Base-by-base conservation (phyloP, 2,113 vertebrate genomes). In the Hippolais icterina region DNA sequence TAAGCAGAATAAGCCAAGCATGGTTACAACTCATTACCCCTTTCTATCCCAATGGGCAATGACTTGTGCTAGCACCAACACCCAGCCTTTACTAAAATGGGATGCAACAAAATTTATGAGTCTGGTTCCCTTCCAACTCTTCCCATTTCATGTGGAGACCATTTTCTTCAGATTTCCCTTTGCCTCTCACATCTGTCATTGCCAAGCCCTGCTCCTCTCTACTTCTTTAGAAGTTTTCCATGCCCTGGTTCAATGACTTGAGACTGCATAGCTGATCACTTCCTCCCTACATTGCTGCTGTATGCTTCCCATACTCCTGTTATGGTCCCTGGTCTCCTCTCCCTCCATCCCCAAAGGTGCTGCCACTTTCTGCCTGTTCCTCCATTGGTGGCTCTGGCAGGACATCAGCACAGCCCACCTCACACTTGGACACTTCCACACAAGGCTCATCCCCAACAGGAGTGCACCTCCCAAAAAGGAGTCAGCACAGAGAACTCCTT, bases 91-190 rank as follows among this genome's bases (percentile, higher is more conserved):
- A 41, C 28, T 42, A 57, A 75, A 76, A 50, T 3, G 70, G 41
- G 25, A 56, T 11, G 27, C n/a, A 72, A 76, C 0, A 0, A 85
- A 66, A 70, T 21, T 4, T 10, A 44, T 0, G 1, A 72, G 28
- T 7, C 31, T 64, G 14, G 41, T 59, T 8, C 16, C 39, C 15
- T 92, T 70, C 35, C 0, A 4, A 9, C 35, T 88, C 80, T 70
- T 59, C 20, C 29, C 17, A 4, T 35, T 65, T 90, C 42, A 81
- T 5, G 17, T 1, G 1, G 20, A 69, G 21, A 56, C 50, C 15
- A 9, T 57, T 28, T 71, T 71, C 57, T 91, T 83, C 74, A 79
- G 29, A 28, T 75, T 84, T 81, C 31, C 27, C 31, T 74, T 71
- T 11, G 24, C 15, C 69, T 27, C 35, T 85, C 27, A 54, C 59